Conservation (phyloP, 2,888 invertebrate genomes). For the Ochlodes sylvanus region DNA sequence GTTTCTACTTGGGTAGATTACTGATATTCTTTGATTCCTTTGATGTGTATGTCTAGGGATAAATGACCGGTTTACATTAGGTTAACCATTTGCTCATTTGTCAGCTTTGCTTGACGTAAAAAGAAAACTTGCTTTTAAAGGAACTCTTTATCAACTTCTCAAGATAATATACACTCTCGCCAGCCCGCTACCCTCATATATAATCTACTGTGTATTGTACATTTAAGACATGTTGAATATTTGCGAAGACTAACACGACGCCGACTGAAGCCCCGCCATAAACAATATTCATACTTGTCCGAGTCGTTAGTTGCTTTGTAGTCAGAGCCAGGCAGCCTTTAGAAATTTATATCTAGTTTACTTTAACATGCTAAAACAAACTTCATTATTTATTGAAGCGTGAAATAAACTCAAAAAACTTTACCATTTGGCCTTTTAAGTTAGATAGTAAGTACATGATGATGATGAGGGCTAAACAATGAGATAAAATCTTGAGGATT, state of each 20-base stretch:
- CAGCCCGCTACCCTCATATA: too few species aligned
- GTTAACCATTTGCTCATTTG: too few species aligned
- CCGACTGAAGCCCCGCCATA: not conserved
- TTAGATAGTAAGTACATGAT: not conserved
- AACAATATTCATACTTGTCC: constrained; percentile 25
- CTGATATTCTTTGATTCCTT: constrained; percentile 11
- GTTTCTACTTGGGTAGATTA: not conserved
- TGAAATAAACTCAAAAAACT: not conserved
- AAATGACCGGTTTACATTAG: too few species aligned
- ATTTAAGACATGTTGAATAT: not conserved
- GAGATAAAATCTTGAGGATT: too few species aligned
- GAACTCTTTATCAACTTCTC: too few species aligned
- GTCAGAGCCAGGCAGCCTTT: constrained; percentile 29
- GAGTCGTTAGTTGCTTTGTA: constrained; percentile 30
- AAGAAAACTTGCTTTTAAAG: too few species aligned
- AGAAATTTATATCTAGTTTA: constrained; percentile 28
- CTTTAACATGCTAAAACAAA: constrained; percentile 19
- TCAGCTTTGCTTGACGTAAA: too few species aligned
- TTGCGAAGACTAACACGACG: not conserved
- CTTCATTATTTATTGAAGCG: constrained; percentile 21
- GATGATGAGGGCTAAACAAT: not conserved
- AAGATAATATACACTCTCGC: too few species aligned
- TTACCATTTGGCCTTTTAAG: not conserved
- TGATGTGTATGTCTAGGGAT: too few species aligned
- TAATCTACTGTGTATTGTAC: not conserved